Percentiles rank a stretch among this genome's conserved stretches.
Evolutionary conservation across 2,797 vertebrate species (phyloP).

Genomic region (Psittacula derbiana): DNA sequence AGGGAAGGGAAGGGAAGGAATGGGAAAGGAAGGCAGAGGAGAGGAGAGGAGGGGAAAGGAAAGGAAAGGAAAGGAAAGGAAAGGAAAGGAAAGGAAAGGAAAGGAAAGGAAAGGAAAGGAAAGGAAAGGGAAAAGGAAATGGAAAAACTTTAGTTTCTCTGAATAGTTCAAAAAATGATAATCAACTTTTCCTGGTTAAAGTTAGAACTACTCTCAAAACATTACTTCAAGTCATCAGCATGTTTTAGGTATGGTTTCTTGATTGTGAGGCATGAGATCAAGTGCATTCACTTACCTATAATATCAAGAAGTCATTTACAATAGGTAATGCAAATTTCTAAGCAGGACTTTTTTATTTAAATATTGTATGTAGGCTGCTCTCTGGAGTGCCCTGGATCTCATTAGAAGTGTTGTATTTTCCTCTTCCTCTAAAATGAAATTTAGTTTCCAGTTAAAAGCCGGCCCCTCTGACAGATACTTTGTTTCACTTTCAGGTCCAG

Average conservation of each 20-base stretch:
- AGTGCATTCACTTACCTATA: not conserved
- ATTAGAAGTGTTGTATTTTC: constrained; percentile 58
- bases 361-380: constrained; percentile 6
- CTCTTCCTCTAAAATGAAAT: constrained; percentile 55
- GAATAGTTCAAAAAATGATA: not conserved
- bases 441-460: constrained; percentile 58
- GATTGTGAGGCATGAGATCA: not conserved
- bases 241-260: not conserved
- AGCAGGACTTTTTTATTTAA: not conserved
- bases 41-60: not conserved
- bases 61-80: too few species aligned
- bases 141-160: not conserved
- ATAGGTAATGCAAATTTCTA: not conserved
- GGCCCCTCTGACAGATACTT: constrained; percentile 45
- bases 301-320: not conserved
- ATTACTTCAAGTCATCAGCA: not conserved
- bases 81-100: too few species aligned
- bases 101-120: too few species aligned
- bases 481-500: constrained; percentile 58
- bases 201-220: not conserved
- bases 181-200: not conserved
- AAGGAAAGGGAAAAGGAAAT: not conserved
- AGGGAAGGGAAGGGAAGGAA: too few species aligned
- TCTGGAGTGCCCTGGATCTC: constrained; percentile 48
- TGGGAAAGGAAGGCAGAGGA: too few species aligned